phyloP scores from a whole-genome alignment of 2,888 invertebrate species.

The Pecten maximus region DNA sequence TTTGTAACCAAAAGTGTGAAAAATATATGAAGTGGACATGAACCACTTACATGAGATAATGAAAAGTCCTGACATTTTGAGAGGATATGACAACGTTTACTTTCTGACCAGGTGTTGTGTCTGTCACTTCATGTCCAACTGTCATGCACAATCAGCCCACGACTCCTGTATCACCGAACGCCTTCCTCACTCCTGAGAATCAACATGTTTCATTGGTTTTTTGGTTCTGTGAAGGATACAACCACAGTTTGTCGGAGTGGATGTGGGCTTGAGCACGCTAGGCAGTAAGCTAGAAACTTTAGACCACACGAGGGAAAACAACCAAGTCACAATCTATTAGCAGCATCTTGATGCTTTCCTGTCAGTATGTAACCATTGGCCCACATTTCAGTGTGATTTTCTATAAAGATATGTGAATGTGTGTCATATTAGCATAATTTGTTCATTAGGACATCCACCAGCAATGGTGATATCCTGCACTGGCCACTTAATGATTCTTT shows the following conservation, averaged over 20 bases:
- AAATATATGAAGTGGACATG: neutral
- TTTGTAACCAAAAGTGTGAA: neutral
- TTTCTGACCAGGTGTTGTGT: neutral
- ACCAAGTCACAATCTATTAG: conserved; percentile 3
- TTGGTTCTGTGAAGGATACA: neutral
- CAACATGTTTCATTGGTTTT: neutral
- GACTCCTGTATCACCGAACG: neutral
- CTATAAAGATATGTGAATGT: conserved; percentile 26
- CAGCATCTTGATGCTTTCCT: conserved; percentile 24
- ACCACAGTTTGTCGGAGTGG: neutral
- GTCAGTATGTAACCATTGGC: conserved; percentile 21
- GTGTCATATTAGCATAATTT: conserved; percentile 35
- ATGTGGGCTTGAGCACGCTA: neutral
- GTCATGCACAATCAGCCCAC: neutral
- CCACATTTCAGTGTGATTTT: conserved; percentile 20
- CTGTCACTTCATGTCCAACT: neutral
- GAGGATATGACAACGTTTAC: neutral
- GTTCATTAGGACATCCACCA: conserved; percentile 17
- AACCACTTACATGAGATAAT: neutral
- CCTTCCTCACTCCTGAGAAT: neutral
- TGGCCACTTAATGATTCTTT: conserved; percentile 15
- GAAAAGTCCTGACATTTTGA: neutral
- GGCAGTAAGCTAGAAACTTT: neutral
- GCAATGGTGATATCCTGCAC: neutral
- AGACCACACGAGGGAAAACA: neutral